Evolutionary conservation across 2,888 invertebrate species (phyloP), one percentile per base, ranked within the genome.

Genomic region (Idaea dimidiata): DNA sequence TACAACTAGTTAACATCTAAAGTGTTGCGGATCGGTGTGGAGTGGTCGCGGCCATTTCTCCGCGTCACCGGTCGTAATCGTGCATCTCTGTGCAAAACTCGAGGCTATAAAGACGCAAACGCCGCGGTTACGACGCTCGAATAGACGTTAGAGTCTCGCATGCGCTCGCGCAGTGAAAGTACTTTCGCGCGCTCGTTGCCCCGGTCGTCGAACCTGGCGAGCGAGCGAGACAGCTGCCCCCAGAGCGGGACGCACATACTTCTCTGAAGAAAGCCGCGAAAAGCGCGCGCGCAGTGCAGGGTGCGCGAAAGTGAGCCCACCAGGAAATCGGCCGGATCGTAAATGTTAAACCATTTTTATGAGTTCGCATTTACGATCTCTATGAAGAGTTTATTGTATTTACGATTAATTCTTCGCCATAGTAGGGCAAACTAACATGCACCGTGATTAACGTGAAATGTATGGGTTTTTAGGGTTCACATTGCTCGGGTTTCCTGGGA

Each of bases 171-270:
- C 89, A 91, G 91, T 89, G 91, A 92, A 91, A 91, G 91, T 91
- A 88, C 91, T 91, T 92, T 91, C 91, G 88, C 89, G 90, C 87
- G 89, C 89, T 83, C 89, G 83, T 83, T 84, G 89, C 86, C 88
- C 89, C 89, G 91, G 91, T 91, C 91, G 87, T 81, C 86, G 89
- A 90, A 85, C 89, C 83, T 83, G 79, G 81, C 69, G 77, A 56
- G 76, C 65, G 80, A 82, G 72, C 67, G 81, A 78, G 83, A 69
- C 66, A 69, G 74, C 63, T 71, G 74, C 75, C 70, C 66, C 24
- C 60, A 67, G 82, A 89, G 73, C 74, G 80, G 73, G 89, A 88
- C 72, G 67, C 75, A 64, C 76, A 76, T 80, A 83, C 69, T 81
- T 88, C 80, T 84, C 84, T 85, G 83, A 84, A 88, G 86, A 86